Evolutionary conservation across 2,888 invertebrate species (phyloP), one percentile per base, ranked within the genome.

Genomic region (Corbicula japonica): DNA sequence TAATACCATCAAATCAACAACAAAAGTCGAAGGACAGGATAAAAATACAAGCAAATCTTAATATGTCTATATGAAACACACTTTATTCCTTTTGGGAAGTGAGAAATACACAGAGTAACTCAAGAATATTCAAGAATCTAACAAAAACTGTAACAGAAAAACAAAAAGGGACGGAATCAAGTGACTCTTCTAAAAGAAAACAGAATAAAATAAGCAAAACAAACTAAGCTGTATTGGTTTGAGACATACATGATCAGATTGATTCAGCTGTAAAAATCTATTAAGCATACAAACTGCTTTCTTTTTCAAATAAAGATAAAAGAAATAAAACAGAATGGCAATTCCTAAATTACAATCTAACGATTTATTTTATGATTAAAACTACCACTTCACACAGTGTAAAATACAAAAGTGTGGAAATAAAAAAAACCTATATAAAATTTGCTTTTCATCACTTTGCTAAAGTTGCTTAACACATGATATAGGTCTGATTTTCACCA

Each of bases 51-150:
- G 32, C 30, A 30, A n/a, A 15, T 12, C 18, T 38, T 38, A 26
- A 54, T 66, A 54, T 15, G n/a, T 38, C 52, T 61, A 48, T 71
- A 66, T 60, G 77, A 81, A 81, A 74, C 81, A 81, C 81, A 81
- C 81, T 68, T 77, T 77, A 77, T 81, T 81, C 73, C 66, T 73
- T 52, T 44, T 72, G 65, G 61, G 70, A 70, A 75, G 78, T 82
- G 78, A 78, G 56, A 66, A 72, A 66, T 66, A 66, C 66, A 66
- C 41, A 66, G 30, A 32, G 54, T 66, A 54, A 52, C 21, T 52
- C 32, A 38, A 35, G 23, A 50, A 52, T 44, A 66, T 71, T 61
- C 44, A 66, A 71, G 73, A 77, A 75, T 58, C 54, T 71, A 58
- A 79, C 68, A 70, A 72, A 75, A 72, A 62, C 62, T 44, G 46